Conservation (phyloP, 2,113 vertebrate species). For the Holacanthus passer region DNA sequence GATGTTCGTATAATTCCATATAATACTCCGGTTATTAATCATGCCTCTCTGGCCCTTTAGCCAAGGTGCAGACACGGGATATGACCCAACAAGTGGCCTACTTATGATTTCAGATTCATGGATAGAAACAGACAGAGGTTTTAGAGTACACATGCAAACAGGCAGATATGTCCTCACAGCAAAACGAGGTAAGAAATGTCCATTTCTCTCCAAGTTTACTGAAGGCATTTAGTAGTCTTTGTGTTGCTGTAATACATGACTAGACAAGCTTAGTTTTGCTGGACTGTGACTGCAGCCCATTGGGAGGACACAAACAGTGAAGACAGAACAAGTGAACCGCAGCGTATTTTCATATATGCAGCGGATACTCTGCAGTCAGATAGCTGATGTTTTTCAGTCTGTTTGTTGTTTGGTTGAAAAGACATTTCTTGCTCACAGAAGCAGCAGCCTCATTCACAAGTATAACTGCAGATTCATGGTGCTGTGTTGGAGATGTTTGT, state of each 20-base stretch:
- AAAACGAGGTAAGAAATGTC: neutral
- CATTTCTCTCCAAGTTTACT: neutral
- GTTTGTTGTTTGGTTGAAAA: slow-evolving; percentile 12
- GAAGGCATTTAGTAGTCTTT: neutral
- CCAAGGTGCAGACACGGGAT: slow-evolving; percentile 31
- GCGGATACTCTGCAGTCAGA: neutral
- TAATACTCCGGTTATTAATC: slow-evolving; percentile 67
- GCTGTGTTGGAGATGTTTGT: neutral
- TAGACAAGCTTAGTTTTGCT: slow-evolving; percentile 1
- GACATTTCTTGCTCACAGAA: slow-evolving; percentile 7
- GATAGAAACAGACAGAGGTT: slow-evolving; percentile 12
- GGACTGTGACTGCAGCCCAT: slow-evolving; percentile 14
- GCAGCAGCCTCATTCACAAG: neutral
- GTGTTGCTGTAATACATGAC: slow-evolving; percentile 7
- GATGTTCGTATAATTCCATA: slow-evolving; percentile 70
- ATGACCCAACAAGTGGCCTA: slow-evolving; percentile 46
- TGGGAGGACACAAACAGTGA: neutral
- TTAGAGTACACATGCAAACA: neutral
- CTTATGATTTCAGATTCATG: slow-evolving; percentile 33
- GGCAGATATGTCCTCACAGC: neutral
- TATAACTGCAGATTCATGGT: slow-evolving; percentile 13
- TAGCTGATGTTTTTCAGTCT: neutral
- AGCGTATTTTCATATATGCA: neutral
- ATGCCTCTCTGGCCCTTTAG: slow-evolving; percentile 37
- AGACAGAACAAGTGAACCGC: neutral